A percentile compares a stretch with the other conserved stretches of the same genome.
phyloP scores from a whole-genome alignment of 2,797 vertebrate genomes.

The Liparis tanakae region DNA sequence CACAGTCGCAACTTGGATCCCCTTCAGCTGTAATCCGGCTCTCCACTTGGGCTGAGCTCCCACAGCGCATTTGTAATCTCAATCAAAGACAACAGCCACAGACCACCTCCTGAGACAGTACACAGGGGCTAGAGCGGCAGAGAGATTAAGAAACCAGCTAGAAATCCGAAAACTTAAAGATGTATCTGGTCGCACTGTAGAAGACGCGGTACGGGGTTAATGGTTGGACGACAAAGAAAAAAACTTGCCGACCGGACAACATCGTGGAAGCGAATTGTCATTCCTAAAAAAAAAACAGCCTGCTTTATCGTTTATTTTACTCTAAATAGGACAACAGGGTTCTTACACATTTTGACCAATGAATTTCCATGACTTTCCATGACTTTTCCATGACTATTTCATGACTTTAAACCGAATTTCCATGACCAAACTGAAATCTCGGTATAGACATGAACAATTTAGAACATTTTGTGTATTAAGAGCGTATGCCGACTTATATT shows the following conservation, averaged over 20 bases:
- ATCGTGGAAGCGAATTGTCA: background rate
- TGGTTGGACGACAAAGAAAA: background rate
- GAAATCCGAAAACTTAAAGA: background rate
- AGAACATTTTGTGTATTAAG: no score
- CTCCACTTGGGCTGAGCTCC: constrained; percentile 47
- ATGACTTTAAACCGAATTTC: no score
- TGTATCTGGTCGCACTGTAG: background rate
- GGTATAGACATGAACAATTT: no score
- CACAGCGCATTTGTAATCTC: constrained; percentile 53
- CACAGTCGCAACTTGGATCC: constrained; percentile 62
- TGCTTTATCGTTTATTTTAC: background rate
- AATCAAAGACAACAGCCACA: constrained; percentile 57
- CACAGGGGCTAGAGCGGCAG: constrained; percentile 25
- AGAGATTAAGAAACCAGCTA: constrained; percentile 33
- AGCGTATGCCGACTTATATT: no score
- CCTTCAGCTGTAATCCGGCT: constrained; percentile 70
- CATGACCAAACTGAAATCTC: no score
- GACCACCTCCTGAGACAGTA: constrained; percentile 38
- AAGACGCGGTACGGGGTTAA: background rate
- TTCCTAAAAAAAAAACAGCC: background rate
- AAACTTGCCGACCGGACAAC: background rate
- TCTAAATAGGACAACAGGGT: background rate
- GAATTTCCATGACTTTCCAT: no score
- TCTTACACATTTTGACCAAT: no score
- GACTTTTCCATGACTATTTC: no score